Conservation (phyloP, 2,888 invertebrate genomes). For the Laspeyria flexula region DNA sequence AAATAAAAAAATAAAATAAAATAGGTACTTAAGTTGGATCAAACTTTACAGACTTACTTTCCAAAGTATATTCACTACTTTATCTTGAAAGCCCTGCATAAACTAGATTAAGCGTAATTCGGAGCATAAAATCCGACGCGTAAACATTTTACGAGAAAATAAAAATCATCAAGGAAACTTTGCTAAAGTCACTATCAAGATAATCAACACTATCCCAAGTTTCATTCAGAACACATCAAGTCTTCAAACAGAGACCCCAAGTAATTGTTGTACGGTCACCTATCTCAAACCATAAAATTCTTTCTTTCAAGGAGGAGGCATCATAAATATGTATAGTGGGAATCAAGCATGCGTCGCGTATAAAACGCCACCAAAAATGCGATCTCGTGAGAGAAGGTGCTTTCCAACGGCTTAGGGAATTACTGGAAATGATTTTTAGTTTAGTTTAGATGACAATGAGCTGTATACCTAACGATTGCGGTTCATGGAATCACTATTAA, state of each 20-base stretch:
- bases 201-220: slow-evolving; percentile 9
- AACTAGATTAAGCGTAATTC: not conserved
- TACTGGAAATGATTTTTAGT: slow-evolving; percentile 41
- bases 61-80: too few species aligned
- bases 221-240: slow-evolving; percentile 6
- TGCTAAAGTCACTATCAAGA: not conserved
- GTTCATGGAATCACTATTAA: too few species aligned
- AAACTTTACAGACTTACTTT: too few species aligned
- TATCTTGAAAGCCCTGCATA: too few species aligned
- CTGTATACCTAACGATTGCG: too few species aligned
- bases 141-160: not conserved
- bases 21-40: too few species aligned
- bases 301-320: slow-evolving; percentile 61
- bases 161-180: not conserved
- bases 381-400: slow-evolving; percentile 75
- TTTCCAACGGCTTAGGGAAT: slow-evolving; percentile 43
- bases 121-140: not conserved
- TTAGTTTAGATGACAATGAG: not conserved
- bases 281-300: slow-evolving; percentile 76
- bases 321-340: slow-evolving; percentile 85
- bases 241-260: slow-evolving; percentile 48
- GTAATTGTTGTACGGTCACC: slow-evolving; percentile 68
- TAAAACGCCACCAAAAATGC: slow-evolving; percentile 83
- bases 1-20: too few species aligned
- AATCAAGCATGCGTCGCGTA: slow-evolving; percentile 85